Base-by-base conservation (phyloP, 2,797 vertebrate genomes). In the Hybognathus amarus region DNA sequence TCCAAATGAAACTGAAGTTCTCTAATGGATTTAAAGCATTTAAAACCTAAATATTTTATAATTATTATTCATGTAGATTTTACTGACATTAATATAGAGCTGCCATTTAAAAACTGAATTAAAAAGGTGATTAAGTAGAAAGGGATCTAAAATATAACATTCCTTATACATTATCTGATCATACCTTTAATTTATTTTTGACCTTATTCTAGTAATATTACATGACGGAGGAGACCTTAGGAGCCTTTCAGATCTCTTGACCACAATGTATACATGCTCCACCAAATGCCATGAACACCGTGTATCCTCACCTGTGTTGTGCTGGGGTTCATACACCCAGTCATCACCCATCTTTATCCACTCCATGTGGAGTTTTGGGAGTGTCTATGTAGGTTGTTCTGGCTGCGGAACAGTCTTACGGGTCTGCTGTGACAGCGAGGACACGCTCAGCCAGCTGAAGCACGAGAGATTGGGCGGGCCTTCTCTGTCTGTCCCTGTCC, bases 381-480 rank as follows among this genome's bases (percentile, higher is more conserved):
- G 86, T 90, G 89, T n/a, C 85, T 89, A 61, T 91, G 85, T 88
- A 99, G 95, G 73, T 97, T 96, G 9, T 91, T 95, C 91, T 97
- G 97, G 87, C 98, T 98, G 89, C 95, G 96, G 87, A 98, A 99
- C 85, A 98, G 90, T 87, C n/a, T 95, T 96, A 86, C 96, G 95
- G 90, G 96, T 97, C 91, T 96, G 96, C 87, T 93, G 96, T 83
- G 97, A 97, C 64, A 98, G 94, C 47, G 96, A 95, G 84, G 97
- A 96, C 91, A 97, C 95, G 88, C 93, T 96, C 89, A 99, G 95
- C 97, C 97, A 99, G 93, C 97, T 98, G 80, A 97, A 84, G 97
- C 96, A 27, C 96, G 96, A 2, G 96, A 95, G 86, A 98, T 90
- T 3, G 95, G 94, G 82, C 94, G 93, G 0, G 93, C 79, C 82